phyloP scores from a whole-genome alignment of 1,140 invertebrate species.

The Nomia melanderi region DNA sequence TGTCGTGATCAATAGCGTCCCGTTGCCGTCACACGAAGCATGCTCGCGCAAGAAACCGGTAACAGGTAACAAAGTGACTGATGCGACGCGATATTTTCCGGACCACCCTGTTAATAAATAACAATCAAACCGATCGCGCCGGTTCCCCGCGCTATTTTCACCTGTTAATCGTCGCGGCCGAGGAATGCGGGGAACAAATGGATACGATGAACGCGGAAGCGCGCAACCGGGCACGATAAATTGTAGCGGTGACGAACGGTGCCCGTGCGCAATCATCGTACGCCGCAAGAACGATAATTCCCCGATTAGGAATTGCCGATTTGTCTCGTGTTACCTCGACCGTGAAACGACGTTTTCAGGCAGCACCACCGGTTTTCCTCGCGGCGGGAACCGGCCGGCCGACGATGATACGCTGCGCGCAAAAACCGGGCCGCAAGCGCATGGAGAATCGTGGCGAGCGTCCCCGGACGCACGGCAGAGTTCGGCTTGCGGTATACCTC shows the following conservation, averaged over 20 bases:
- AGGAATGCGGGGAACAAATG: neutral
- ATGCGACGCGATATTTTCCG: neutral
- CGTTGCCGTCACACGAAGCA: neutral
- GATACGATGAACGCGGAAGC: conserved; percentile 28
- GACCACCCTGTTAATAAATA: neutral
- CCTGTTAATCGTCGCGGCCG: neutral
- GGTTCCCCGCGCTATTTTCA: neutral
- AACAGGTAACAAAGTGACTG: neutral
- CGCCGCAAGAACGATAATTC: conserved; percentile 48
- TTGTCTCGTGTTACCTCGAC: conserved; percentile 46
- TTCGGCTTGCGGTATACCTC: conserved; percentile 13
- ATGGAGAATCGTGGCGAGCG: neutral
- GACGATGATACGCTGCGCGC: conserved; percentile 5
- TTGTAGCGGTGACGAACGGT: conserved; percentile 29
- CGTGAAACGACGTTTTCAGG: conserved; percentile 48
- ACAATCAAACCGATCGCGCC: neutral
- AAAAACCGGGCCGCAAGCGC: neutral
- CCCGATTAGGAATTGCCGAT: conserved; percentile 52
- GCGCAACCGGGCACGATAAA: neutral
- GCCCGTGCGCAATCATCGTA: conserved; percentile 15
- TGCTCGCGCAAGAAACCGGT: neutral
- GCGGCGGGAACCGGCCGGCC: neutral
- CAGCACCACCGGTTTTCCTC: conserved; percentile 25
- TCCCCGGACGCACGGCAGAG: neutral
- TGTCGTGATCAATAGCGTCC: neutral